Conservation (phyloP, 2,888 invertebrate species). For the Orthosia cruda region DNA sequence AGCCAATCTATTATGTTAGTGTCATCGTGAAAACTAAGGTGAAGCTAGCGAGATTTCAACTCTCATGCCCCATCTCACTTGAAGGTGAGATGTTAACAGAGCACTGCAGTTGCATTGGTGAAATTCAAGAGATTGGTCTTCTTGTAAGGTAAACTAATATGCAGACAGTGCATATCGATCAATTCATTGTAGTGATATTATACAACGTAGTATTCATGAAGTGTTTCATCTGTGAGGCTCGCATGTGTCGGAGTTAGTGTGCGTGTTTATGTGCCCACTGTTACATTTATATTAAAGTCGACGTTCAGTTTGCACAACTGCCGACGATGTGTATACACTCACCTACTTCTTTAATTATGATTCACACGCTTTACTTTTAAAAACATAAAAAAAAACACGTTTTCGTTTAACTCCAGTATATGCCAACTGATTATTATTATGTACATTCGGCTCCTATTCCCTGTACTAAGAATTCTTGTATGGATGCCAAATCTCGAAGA, state of each 20-base stretch:
- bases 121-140: not conserved
- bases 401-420: constrained; percentile 7
- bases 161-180: constrained; percentile 13
- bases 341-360: constrained; percentile 27
- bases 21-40: too few relatives aligned
- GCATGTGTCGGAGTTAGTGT: constrained; percentile 67
- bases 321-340: constrained; percentile 43
- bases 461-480: constrained; percentile 55
- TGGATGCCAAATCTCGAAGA: constrained; percentile 55
- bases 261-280: constrained; percentile 66
- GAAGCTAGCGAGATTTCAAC: too few relatives aligned
- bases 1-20: too few relatives aligned
- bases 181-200: constrained; percentile 35
- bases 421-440: constrained; percentile 34
- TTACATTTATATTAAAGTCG: constrained; percentile 70
- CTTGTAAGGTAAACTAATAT: not conserved
- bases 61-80: too few relatives aligned
- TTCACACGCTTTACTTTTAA: constrained; percentile 8
- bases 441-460: constrained; percentile 33
- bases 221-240: constrained; percentile 72
- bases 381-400: constrained; percentile 23
- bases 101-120: too few relatives aligned
- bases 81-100: too few relatives aligned
- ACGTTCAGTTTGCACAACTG: constrained; percentile 82
- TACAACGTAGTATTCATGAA: constrained; percentile 45